phyloP scores from a whole-genome alignment of 2,888 invertebrate species.

The Eueremaeus valkanovi region DNA sequence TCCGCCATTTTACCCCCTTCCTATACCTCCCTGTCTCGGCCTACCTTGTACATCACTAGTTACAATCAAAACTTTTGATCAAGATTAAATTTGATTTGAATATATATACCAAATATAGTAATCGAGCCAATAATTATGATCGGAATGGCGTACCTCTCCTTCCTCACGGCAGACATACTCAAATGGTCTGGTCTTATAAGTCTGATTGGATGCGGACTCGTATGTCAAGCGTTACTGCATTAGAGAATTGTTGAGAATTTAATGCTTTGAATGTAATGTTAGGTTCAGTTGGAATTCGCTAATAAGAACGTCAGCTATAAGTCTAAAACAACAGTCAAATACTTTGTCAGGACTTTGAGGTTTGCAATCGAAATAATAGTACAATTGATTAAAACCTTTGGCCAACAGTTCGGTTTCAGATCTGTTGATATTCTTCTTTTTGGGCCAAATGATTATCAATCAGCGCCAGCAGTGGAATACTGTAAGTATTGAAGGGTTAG shows the following conservation, averaged over 20 bases:
- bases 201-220: constrained; percentile 48
- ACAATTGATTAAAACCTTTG: not conserved
- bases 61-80: too few species aligned
- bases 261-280: not conserved
- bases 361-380: constrained; percentile 44
- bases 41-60: too few species aligned
- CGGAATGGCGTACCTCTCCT: constrained; percentile 58
- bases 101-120: not conserved
- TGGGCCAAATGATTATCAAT: constrained; percentile 57
- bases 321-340: constrained; percentile 57
- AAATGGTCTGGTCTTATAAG: constrained; percentile 60
- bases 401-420: constrained; percentile 56
- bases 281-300: constrained; percentile 58
- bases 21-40: too few species aligned
- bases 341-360: constrained; percentile 58
- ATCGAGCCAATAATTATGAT: constrained; percentile 58
- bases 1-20: too few species aligned
- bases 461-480: constrained; percentile 55
- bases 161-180: constrained; percentile 58
- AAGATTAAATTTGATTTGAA: not conserved
- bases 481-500: constrained; percentile 43
- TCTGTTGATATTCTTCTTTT: constrained; percentile 59
- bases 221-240: constrained; percentile 17
- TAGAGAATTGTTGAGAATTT: not conserved
- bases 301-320: constrained; percentile 58